Evolutionary conservation across 2,888 invertebrate genomes (phyloP).

Genomic region (Meteorus cinctellus): DNA sequence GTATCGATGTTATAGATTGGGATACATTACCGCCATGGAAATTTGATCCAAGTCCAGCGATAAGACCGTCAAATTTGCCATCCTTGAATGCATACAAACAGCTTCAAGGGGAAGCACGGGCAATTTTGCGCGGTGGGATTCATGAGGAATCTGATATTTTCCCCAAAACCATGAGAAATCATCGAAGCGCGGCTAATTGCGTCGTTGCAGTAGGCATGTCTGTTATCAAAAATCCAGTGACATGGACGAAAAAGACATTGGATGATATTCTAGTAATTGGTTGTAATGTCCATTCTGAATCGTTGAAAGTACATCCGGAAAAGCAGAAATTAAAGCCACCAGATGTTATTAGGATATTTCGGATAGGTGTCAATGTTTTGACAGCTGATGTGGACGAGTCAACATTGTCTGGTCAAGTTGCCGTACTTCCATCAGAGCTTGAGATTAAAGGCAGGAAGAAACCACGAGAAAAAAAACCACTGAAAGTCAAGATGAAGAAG

Average conservation of each 20-base stretch:
- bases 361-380: conserved; percentile 65
- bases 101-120: conserved; percentile 61
- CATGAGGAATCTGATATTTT: conserved; percentile 64
- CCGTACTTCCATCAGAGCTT: conserved; percentile 57
- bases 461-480: conserved; percentile 49
- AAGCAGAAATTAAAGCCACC: conserved; percentile 55
- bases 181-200: conserved; percentile 66
- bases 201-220: conserved; percentile 65
- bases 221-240: conserved; percentile 63
- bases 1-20: conserved; percentile 63
- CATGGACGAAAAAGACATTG: conserved; percentile 67
- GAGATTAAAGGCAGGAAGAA: conserved; percentile 57
- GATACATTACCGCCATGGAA: conserved; percentile 62
- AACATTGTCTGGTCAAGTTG: conserved; percentile 60
- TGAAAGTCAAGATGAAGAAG: conserved; percentile 51
- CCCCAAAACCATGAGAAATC: conserved; percentile 58
- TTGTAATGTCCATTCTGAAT: conserved; percentile 59
- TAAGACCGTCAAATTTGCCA: conserved; percentile 64
- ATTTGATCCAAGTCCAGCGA: conserved; percentile 63
- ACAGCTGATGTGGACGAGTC: conserved; percentile 61
- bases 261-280: conserved; percentile 67
- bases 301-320: conserved; percentile 50
- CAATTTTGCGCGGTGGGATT: conserved; percentile 61
- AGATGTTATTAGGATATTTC: conserved; percentile 65
- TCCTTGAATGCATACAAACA: conserved; percentile 65